Conservation (phyloP, 2,797 vertebrate genomes). For the Limnodromus scolopaceus region DNA sequence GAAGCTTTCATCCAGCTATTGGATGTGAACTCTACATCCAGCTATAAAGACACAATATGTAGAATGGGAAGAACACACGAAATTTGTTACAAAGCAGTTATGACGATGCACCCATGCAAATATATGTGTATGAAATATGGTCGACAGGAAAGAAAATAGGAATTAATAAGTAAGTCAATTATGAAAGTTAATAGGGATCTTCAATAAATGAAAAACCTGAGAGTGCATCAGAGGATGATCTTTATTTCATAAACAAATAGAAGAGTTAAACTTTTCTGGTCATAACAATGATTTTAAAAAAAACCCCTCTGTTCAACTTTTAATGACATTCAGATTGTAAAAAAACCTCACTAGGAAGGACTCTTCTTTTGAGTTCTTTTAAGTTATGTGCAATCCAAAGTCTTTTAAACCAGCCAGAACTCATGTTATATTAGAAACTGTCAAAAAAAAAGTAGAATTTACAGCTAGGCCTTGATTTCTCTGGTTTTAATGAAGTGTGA, state of each 20-base stretch:
- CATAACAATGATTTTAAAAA: background rate
- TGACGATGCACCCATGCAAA: background rate
- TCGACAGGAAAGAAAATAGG: background rate
- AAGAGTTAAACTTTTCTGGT: background rate
- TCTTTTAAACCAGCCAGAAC: background rate
- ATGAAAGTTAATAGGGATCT: background rate
- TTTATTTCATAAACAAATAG: background rate
- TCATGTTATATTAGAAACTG: background rate
- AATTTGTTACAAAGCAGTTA: background rate
- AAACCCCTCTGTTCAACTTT: fast-evolving
- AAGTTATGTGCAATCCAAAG: background rate
- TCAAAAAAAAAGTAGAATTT: background rate
- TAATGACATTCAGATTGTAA: background rate
- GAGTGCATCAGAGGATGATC: background rate
- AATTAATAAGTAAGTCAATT: background rate
- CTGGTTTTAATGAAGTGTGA: background rate
- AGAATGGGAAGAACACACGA: background rate
- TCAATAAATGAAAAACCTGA: background rate
- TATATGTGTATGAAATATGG: background rate
- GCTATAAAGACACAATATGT: background rate
- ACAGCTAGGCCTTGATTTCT: background rate
- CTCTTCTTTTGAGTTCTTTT: background rate
- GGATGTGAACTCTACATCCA: background rate
- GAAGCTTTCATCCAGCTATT: background rate
- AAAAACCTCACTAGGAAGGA: background rate